Evolutionary conservation across 2,113 vertebrate genomes (phyloP).

Genomic region (Siniperca knerii): DNA sequence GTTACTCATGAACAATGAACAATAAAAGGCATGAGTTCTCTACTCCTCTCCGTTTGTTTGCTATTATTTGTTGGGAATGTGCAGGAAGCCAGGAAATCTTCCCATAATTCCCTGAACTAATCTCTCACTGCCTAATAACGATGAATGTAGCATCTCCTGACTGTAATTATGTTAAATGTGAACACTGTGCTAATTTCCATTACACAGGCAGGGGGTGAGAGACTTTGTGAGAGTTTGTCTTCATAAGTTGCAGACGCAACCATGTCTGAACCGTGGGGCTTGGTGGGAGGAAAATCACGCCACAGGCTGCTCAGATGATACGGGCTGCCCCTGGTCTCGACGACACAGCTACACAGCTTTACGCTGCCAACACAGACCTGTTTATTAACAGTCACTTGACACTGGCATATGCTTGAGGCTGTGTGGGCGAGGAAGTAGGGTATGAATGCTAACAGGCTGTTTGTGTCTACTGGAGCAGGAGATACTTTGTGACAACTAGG

Average conservation of each 20-base stretch:
- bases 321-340: slow-evolving; percentile 22
- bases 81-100: neutral
- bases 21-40: slow-evolving; percentile 31
- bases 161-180: slow-evolving; percentile 22
- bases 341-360: slow-evolving; percentile 21
- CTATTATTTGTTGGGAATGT: slow-evolving; percentile 7
- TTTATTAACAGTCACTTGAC: slow-evolving; percentile 63
- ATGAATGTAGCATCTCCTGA: slow-evolving; percentile 4
- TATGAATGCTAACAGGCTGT: slow-evolving; percentile 39
- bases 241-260: slow-evolving; percentile 14
- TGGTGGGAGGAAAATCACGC: slow-evolving; percentile 5
- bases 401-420: slow-evolving; percentile 49
- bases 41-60: slow-evolving; percentile 15
- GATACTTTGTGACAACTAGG: slow-evolving; percentile 9
- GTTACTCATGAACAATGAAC: slow-evolving; percentile 2
- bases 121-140: neutral
- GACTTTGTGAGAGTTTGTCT: neutral
- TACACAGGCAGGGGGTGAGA: slow-evolving; percentile 14
- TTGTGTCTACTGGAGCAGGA: slow-evolving; percentile 24
- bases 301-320: slow-evolving; percentile 20
- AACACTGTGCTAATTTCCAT: slow-evolving; percentile 10
- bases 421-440: slow-evolving; percentile 44
- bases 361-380: slow-evolving; percentile 52
- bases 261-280: slow-evolving; percentile 20
- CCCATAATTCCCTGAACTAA: slow-evolving; percentile 24